Base-by-base conservation (phyloP, 2,797 vertebrate genomes). In the Adelosebastes latens region DNA sequence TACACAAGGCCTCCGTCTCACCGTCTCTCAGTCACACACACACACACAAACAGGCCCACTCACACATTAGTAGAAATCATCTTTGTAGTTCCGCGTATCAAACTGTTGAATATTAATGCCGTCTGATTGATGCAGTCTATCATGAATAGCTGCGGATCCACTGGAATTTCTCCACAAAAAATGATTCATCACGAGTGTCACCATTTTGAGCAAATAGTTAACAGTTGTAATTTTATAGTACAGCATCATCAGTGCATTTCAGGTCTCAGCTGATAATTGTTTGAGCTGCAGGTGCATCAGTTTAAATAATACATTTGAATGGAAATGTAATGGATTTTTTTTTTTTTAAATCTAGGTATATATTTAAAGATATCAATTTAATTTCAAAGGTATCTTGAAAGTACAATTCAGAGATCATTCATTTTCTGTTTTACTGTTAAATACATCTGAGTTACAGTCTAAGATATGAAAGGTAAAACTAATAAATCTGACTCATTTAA, bases 81-180 rank as follows among this genome's bases (percentile, higher is more conserved):
- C 77, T 89, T 81, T 84, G 79, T 85, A 71, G 76, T 77, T 77
- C 63, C 42, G 61, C 20, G 16, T 68, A 80, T 78, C 77, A 87
- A 86, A 88, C 89, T 84, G 84, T 83, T 91, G 86, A 92, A 93
- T 94, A 92, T 90, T 83, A 80, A 93, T 90, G 75, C 5, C 0
- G 55, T 34, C 72, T 91, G 90, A 93, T 91, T 88, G 87, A 92
- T 90, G 89, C 84, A 32, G 88, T 92, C 88, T 65, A 85, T 91
- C 88, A 91, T 72, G 85, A 82, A 89, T 88, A 88, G 89, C 88
- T 60, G 82, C 82, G 77, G 87, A 80, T 75, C 46, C 20, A 8
- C 81, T 88, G 88, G 90, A 92, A 88, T 88, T 87, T 70, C 83
- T 87, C 74, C 87, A 88, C 78, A 60, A 14, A 72, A 72, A 75